Evolutionary conservation across 2,797 vertebrate genomes (phyloP).

Genomic region (Sphenopsis melanotis): DNA sequence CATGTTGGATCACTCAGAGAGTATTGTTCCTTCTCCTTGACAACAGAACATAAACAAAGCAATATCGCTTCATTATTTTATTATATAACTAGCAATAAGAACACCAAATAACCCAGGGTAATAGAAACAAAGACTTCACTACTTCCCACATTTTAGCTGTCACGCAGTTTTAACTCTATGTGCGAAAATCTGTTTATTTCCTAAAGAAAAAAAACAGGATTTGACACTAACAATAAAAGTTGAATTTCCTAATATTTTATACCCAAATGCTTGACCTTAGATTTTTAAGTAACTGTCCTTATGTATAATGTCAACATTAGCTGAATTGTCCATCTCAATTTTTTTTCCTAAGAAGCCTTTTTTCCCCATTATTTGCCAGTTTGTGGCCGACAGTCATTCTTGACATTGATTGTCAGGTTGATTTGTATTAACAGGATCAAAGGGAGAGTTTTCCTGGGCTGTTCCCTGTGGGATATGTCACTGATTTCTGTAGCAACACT

Average conservation of each 20-base stretch:
- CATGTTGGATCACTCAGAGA: neutral
- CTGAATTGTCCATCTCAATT: neutral
- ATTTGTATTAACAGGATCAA: constrained; percentile 36
- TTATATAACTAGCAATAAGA: neutral
- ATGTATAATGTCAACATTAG: neutral
- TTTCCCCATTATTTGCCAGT: neutral
- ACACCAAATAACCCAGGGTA: neutral
- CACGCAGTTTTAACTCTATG: neutral
- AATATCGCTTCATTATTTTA: neutral
- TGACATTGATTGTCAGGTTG: constrained; percentile 43
- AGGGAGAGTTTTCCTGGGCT: neutral
- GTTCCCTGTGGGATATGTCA: neutral
- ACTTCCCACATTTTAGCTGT: neutral
- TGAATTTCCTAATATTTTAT: neutral
- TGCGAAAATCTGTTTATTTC: neutral
- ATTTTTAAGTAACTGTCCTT: neutral
- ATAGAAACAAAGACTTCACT: neutral
- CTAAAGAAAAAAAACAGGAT: neutral
- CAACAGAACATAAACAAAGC: neutral
- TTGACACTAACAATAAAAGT: neutral
- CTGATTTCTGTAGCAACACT: neutral
- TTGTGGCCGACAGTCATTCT: neutral
- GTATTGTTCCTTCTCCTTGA: neutral
- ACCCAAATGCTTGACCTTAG: neutral
- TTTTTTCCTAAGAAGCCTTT: neutral